Base-by-base conservation (phyloP, 1,140 invertebrate species). In the Lineus longissimus region DNA sequence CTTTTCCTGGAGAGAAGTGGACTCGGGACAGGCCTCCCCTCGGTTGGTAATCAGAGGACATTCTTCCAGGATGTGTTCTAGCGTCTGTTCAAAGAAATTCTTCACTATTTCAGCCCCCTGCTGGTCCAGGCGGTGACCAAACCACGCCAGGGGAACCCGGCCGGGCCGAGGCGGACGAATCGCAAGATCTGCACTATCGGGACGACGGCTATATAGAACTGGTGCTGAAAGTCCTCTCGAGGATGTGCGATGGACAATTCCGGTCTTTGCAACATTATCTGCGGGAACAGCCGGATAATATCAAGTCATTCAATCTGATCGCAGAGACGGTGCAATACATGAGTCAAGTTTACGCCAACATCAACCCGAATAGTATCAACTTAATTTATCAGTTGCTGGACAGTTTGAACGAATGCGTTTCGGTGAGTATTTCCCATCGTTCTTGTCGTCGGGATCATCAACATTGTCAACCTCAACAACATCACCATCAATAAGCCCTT, bases 231-330 rank as follows among this genome's bases (percentile, higher is more conserved):
- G 66, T 82, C 6, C 69, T 82, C 19, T 78, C 77, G 4, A 64
- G 76, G 47, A 75, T 82, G 57, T 82, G 80, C 72, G 80, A 82
- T 67, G 80, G 80, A 13, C 80, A 82, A 65, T 71, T 80, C 59
- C 59, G 47, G n/a, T 74, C 73, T 15, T 61, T 82, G 13, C 67
- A 81, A 79, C 71, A 79, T 62, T 82, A 82, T 60, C 64, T 82
- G n/a, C 54, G 81, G 62, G 78, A 81, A 56, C 81, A 82, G 64
- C 81, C 81, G 40, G 81, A 82, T 69, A 82, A 82, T 63, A 76
- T 81, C 7, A 82, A 81, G 61, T 80, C 81, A 31, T 75, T 82
- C 67, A 81, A 81, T 65, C 75, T 82, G 13, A 75, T 81, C 17
- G 78, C 72, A 13, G 78, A 81, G 64, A 81, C 79, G 7, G 74